Conservation (phyloP, 2,888 invertebrate genomes). For the Cremastinae sp. region DNA sequence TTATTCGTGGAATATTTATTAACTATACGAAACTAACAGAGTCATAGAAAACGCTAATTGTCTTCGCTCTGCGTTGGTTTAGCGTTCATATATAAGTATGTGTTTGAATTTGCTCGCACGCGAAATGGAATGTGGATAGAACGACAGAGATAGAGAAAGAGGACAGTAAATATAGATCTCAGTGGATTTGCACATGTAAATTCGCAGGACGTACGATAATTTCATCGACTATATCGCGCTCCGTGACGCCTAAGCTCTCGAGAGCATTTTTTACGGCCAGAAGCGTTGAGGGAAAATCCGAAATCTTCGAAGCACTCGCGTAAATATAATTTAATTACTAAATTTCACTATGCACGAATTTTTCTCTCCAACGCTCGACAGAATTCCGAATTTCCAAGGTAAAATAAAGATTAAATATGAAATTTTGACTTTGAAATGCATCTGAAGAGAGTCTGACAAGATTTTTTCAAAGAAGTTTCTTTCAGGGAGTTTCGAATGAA, state of each 20-base stretch:
- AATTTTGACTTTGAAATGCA: no score
- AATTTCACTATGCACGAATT: conserved; percentile 64
- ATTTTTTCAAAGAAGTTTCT: conserved; percentile 61
- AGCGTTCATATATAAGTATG: conserved; percentile 22
- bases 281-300: conserved; percentile 30
- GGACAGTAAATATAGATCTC: conserved; percentile 17
- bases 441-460: conserved; percentile 64
- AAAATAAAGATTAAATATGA: no score
- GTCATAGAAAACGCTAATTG: conserved; percentile 41
- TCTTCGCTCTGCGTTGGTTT: conserved; percentile 38
- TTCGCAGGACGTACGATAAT: conserved; percentile 63
- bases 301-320: conserved; percentile 44
- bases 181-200: conserved; percentile 47
- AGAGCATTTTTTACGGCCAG: conserved; percentile 29
- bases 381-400: no score
- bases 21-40: conserved; percentile 21
- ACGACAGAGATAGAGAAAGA: conserved; percentile 10
- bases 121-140: neutral
- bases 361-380: conserved; percentile 8
- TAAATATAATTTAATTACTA: conserved; percentile 72
- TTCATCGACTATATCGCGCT: conserved; percentile 56
- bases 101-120: conserved; percentile 1
- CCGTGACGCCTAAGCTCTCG: conserved; percentile 42
- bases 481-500: no score
- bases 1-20: conserved; percentile 32